These are phyloP conservation scores for Drosophila imparisetae DNA, from an alignment of 2,888 invertebrate genomes.

Conservation along the genomic window DNA sequence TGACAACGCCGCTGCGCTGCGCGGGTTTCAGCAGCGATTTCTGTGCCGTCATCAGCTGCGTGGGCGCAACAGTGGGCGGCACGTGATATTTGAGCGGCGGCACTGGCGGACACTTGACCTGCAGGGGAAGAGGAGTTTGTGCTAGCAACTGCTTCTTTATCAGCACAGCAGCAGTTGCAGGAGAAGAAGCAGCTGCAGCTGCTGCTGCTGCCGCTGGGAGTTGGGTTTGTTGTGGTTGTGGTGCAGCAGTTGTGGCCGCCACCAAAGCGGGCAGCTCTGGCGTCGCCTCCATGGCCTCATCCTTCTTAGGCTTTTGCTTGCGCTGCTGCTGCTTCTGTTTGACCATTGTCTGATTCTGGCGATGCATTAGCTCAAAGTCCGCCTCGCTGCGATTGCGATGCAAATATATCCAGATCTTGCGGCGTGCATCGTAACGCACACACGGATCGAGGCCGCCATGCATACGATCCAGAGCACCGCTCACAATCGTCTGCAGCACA, in stretches of 20 bases:
- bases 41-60: slow-evolving; percentile 48
- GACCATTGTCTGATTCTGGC: slow-evolving; percentile 88
- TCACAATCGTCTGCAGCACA: slow-evolving; percentile 90
- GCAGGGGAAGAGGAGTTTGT: slow-evolving; percentile 41
- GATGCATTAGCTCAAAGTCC: slow-evolving; percentile 89
- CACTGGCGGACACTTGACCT: slow-evolving; percentile 75
- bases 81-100: slow-evolving; percentile 81
- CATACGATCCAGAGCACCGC: slow-evolving; percentile 95
- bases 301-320: slow-evolving; percentile 67
- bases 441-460: slow-evolving; percentile 96
- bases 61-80: slow-evolving; percentile 49
- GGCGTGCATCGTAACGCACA: slow-evolving; percentile 95
- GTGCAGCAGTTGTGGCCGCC: slow-evolving; percentile 62
- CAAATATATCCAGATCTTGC: slow-evolving; percentile 98
- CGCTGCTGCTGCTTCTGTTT: slow-evolving; percentile 85
- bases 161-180: slow-evolving; percentile 18
- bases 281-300: slow-evolving; percentile 21
- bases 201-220: slow-evolving; percentile 17
- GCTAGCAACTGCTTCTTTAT: slow-evolving; percentile 53
- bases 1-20: slow-evolving; percentile 51
- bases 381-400: slow-evolving; percentile 89
- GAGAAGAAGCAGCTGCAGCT: slow-evolving; percentile 13
- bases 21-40: slow-evolving; percentile 76
- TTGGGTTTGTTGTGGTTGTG: slow-evolving; percentile 1
- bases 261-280: slow-evolving; percentile 77